These are phyloP conservation scores for Xiphophorus couchianus DNA, from an alignment of 2,113 vertebrate species.

Conservation along the genomic window DNA sequence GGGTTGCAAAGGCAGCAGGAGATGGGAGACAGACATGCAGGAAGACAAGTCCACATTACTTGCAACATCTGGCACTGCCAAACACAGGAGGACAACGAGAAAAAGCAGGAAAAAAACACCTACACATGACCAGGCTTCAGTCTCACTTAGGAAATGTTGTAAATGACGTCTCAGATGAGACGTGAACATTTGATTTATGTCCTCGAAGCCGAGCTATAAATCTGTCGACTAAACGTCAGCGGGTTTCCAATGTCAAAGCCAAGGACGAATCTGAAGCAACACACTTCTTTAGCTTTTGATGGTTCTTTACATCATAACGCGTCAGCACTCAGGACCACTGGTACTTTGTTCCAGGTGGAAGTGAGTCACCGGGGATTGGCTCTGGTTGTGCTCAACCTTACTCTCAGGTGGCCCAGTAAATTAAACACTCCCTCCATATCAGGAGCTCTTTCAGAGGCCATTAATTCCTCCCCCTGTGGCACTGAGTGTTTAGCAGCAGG, in stretches of 20 bases:
- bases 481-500: slow-evolving; percentile 51
- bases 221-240: background rate
- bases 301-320: slow-evolving; percentile 14
- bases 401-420: slow-evolving; percentile 70
- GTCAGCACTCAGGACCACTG: slow-evolving; percentile 1
- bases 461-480: slow-evolving; percentile 61
- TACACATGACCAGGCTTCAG: background rate
- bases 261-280: background rate
- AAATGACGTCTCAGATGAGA: slow-evolving; percentile 3
- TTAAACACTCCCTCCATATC: slow-evolving; percentile 57
- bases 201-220: background rate
- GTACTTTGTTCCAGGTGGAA: slow-evolving; percentile 29
- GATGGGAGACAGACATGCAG: slow-evolving; percentile 45
- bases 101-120: slow-evolving; percentile 20
- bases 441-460: slow-evolving; percentile 56
- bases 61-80: slow-evolving; percentile 34
- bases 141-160: slow-evolving; percentile 16
- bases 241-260: slow-evolving; percentile 11
- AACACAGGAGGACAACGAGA: slow-evolving; percentile 34
- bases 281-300: background rate
- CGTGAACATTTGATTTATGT: background rate
- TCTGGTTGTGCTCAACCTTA: slow-evolving; percentile 55
- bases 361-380: slow-evolving; percentile 48
- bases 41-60: slow-evolving; percentile 35
- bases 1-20: slow-evolving; percentile 46